Conservation (phyloP, 1,140 invertebrate genomes). For the Planococcus citri region DNA sequence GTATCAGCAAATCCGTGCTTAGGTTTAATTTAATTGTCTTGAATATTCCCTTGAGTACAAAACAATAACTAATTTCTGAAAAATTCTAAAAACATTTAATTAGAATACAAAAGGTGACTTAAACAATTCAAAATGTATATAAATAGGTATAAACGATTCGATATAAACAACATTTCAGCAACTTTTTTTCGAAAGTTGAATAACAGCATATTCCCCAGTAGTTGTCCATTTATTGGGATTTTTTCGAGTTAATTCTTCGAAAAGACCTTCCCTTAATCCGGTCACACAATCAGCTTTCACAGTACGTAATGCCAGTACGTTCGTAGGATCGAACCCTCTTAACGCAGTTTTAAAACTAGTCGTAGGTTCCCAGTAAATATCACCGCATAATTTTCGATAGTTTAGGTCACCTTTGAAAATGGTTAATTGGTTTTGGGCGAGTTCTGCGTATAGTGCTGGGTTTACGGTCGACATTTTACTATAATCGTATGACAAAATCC, state of each 20-base stretch:
- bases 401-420: conserved; percentile 96
- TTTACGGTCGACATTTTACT: conserved; percentile 59
- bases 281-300: conserved; percentile 83
- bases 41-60: too few species aligned
- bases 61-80: too few species aligned
- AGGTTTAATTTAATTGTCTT: too few species aligned
- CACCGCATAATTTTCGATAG: conserved; percentile 85
- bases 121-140: too few species aligned
- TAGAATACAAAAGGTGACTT: too few species aligned
- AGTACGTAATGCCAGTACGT: conserved; percentile 70
- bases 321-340: conserved; percentile 68
- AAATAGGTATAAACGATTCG: too few species aligned
- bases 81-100: too few species aligned
- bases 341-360: conserved; percentile 58
- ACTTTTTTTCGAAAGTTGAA: conserved; percentile 35
- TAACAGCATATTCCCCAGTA: conserved; percentile 73
- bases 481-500: conserved; percentile 75
- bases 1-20: too few species aligned
- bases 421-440: conserved; percentile 55
- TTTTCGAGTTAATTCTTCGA: conserved; percentile 43
- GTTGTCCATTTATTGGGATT: conserved; percentile 76
- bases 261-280: conserved; percentile 52
- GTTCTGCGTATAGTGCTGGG: conserved; percentile 53
- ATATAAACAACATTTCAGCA: too few species aligned
- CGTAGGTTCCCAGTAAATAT: conserved; percentile 66